These are phyloP conservation scores for Lepidocyrtoides sp. DNA, from an alignment of 2,888 invertebrate genomes.

Conservation along the genomic window DNA sequence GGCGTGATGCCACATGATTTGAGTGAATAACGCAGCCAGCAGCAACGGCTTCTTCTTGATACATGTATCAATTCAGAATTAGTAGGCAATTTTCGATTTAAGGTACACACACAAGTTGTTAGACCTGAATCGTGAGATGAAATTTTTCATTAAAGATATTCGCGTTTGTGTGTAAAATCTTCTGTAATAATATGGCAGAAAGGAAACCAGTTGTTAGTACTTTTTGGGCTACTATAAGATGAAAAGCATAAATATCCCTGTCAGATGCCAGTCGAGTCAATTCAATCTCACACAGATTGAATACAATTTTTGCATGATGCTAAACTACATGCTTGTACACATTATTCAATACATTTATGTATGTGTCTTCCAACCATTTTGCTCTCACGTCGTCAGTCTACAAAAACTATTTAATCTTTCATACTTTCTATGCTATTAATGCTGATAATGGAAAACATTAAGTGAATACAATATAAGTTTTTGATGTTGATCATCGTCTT, in stretches of 20 bases:
- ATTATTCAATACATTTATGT: neutral
- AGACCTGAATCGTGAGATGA: constrained; percentile 16
- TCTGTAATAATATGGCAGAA: neutral
- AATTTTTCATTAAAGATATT: neutral
- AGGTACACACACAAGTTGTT: constrained; percentile 41
- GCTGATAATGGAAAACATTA: neutral
- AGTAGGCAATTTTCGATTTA: no score
- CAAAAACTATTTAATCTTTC: no score
- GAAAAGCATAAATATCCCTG: constrained; percentile 20
- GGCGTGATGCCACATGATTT: neutral
- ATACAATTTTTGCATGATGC: neutral
- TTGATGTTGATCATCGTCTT: constrained; percentile 8
- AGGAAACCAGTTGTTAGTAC: constrained; percentile 33
- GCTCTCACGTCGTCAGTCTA: neutral
- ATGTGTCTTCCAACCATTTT: neutral
- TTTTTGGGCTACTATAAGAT: neutral
- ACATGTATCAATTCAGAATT: no score
- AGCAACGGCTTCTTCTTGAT: no score
- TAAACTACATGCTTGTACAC: neutral
- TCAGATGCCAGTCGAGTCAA: constrained; percentile 2
- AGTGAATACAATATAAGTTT: neutral
- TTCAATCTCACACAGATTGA: neutral
- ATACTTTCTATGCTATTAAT: neutral
- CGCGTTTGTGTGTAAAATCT: neutral
- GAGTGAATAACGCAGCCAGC: neutral